These are phyloP conservation scores for Galagoides demidoff DNA, from an alignment of 2,797 vertebrate genomes.

Conservation along the genomic window DNA sequence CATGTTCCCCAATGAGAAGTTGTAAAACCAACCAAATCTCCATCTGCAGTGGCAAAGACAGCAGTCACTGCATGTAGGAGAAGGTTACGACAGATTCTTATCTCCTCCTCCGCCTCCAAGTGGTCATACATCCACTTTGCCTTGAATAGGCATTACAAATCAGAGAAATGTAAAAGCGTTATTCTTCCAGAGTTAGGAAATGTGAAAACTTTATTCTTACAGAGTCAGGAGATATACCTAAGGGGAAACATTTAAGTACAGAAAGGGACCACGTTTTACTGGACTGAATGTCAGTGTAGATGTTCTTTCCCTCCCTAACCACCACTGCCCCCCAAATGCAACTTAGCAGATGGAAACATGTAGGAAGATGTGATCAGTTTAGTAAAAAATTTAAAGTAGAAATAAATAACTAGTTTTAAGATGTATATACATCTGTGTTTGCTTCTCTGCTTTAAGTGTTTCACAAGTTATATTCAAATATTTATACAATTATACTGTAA, in stretches of 20 bases:
- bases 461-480: neutral
- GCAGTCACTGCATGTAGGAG: too few relatives aligned
- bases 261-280: neutral
- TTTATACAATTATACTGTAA: neutral
- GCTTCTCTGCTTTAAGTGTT: neutral
- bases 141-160: neutral
- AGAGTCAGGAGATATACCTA: neutral
- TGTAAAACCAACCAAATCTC: rapidly evolving
- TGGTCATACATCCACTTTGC: neutral
- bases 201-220: neutral
- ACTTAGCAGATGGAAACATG: neutral
- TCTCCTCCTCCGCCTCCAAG: rapidly evolving
- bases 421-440: neutral
- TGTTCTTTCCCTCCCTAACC: neutral
- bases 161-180: neutral
- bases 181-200: neutral
- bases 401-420: neutral
- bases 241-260: neutral
- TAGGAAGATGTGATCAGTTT: neutral
- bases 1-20: neutral
- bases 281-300: neutral
- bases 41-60: neutral
- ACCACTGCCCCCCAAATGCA: rapidly evolving
- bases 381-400: neutral
- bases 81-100: rapidly evolving